A percentile compares a stretch with the other conserved stretches of the same genome.
These are phyloP conservation scores for Argyrosomus japonicus DNA, from an alignment of 2,113 vertebrate genomes.

Conservation along the genomic window DNA sequence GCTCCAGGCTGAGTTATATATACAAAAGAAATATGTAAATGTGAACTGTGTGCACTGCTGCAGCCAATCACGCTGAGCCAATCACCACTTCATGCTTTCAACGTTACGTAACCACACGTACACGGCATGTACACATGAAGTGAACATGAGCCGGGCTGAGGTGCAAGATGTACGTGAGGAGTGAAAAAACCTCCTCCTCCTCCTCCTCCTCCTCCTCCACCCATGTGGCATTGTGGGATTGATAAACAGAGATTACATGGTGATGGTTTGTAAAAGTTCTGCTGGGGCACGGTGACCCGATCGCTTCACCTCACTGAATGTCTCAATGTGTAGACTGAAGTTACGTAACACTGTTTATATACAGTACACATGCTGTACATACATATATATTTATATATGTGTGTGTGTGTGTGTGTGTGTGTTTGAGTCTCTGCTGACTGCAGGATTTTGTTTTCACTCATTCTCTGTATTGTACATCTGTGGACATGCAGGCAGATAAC, in stretches of 20 bases:
- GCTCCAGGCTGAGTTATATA: neutral
- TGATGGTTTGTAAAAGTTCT: slow-evolving; percentile 9
- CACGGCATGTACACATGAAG: too few relatives aligned
- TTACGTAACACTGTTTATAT: slow-evolving; percentile 24
- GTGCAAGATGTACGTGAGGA: neutral
- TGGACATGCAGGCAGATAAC: neutral
- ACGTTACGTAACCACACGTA: neutral
- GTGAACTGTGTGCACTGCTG: too few relatives aligned
- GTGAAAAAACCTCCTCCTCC: neutral
- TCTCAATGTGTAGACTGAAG: neutral
- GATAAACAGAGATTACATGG: slow-evolving; percentile 34
- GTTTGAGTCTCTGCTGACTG: slow-evolving; percentile 24
- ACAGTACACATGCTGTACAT: too few relatives aligned
- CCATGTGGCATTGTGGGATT: slow-evolving; percentile 15
- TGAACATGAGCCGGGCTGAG: too few relatives aligned
- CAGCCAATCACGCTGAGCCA: neutral
- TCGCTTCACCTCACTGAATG: slow-evolving; percentile 28
- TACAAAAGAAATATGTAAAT: neutral
- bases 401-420: slow-evolving; percentile 14
- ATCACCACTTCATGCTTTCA: too few relatives aligned
- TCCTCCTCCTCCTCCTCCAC: neutral
- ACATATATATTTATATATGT: neutral
- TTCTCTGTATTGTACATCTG: neutral
- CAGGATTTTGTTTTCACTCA: neutral
- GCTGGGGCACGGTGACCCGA: slow-evolving; percentile 1